A percentile compares a stretch with the other conserved stretches of the same genome.
These are phyloP conservation scores for Ephestia elutella DNA, from an alignment of 1,140 invertebrate genomes.

Conservation along the genomic window DNA sequence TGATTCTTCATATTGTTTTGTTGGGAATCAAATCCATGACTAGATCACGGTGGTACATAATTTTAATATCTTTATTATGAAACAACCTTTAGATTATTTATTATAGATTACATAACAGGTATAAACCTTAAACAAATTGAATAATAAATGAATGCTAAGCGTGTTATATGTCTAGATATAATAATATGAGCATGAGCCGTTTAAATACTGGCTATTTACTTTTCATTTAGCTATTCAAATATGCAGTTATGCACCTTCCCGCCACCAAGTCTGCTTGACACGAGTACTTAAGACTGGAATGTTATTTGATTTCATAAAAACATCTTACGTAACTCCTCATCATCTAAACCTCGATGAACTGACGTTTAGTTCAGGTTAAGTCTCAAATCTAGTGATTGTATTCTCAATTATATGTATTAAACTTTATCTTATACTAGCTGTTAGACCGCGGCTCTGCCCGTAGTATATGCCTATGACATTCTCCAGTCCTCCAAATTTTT, in stretches of 20 bases:
- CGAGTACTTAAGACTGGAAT: neutral
- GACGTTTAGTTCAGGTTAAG: neutral
- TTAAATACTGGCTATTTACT: constrained; percentile 1
- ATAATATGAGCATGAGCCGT: neutral
- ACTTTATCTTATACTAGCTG: too few relatives aligned
- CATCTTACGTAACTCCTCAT: neutral
- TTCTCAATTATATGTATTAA: too few relatives aligned
- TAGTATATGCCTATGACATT: too few relatives aligned
- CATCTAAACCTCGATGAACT: neutral
- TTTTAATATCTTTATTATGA: too few relatives aligned
- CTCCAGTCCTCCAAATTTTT: too few relatives aligned
- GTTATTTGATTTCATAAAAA: constrained; percentile 1
- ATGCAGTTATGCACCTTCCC: constrained; percentile 11
- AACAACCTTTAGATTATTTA: neutral
- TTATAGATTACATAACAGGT: neutral
- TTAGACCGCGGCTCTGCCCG: too few relatives aligned
- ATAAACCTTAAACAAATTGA: neutral
- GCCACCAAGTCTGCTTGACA: constrained; percentile 16
- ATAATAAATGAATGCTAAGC: neutral
- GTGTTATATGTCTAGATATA: neutral
- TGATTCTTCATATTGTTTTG: neutral
- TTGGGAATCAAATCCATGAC: neutral
- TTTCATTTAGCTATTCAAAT: constrained; percentile 8
- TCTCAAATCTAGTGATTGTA: too few relatives aligned
- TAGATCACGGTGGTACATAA: too few relatives aligned